Evolutionary conservation across 2,797 vertebrate species (phyloP).

Genomic region (Chelon auratus): DNA sequence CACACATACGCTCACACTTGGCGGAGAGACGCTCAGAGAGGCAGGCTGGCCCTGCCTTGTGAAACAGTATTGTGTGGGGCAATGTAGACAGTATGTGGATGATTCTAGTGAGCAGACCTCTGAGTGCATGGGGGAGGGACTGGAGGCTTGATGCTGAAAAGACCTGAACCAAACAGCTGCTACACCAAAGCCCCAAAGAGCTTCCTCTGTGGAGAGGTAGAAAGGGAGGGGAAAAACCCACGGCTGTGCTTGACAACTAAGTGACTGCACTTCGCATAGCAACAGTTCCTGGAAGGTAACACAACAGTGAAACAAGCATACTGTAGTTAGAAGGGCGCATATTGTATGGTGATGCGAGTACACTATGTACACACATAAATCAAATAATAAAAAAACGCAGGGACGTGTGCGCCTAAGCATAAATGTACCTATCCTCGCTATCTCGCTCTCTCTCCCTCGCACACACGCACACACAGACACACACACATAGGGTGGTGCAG

Average conservation of each 20-base stretch:
- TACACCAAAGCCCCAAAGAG: constrained; percentile 80
- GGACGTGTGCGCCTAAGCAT: constrained; percentile 18
- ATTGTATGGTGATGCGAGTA: constrained; percentile 46
- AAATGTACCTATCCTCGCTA: constrained; percentile 20
- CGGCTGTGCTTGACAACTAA: constrained; percentile 84
- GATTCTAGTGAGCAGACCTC: constrained; percentile 72
- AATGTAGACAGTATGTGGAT: constrained; percentile 81
- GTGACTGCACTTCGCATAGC: constrained; percentile 82
- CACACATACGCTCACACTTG: constrained; percentile 70
- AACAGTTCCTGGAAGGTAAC: constrained; percentile 81
- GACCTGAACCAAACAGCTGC: constrained; percentile 84
- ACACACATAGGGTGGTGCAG: constrained; percentile 59
- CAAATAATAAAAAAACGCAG: constrained; percentile 49
- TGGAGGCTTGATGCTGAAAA: constrained; percentile 81
- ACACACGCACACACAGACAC: constrained; percentile 3
- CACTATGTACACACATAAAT: constrained; percentile 41
- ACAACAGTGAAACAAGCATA: constrained; percentile 56
- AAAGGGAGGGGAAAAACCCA: constrained; percentile 50
- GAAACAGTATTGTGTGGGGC: constrained; percentile 79
- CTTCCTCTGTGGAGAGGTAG: constrained; percentile 76
- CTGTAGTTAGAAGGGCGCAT: constrained; percentile 48
- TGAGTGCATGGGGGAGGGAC: constrained; percentile 73
- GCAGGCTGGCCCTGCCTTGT: constrained; percentile 74
- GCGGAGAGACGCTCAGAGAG: constrained; percentile 67
- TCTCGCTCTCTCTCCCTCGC: neutral